Evolutionary conservation across 2,888 invertebrate species (phyloP), one percentile per base, ranked within the genome.

Genomic region (Caradrina clavipalpis): DNA sequence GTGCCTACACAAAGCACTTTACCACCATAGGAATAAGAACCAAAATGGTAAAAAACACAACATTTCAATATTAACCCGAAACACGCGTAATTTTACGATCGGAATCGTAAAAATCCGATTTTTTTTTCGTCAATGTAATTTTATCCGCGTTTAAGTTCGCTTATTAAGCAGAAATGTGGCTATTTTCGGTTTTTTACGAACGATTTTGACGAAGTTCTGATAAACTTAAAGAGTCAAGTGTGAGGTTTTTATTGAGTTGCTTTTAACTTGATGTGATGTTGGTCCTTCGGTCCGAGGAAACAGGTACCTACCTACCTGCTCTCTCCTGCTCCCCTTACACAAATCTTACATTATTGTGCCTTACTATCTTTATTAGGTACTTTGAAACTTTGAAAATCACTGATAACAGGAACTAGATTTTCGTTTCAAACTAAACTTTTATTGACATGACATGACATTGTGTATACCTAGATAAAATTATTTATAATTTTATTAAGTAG

Each of bases 91-190:
- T 75, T 85, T 87, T 86, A 87, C 80, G 85, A 83, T 69, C 70
- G 21, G 50, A 80, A 73, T 84, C 86, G 80, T 86, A 84, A 84
- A 84, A 76, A 65, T 67, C 21, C 62, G 78, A 77, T 77, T 81
- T 83, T 82, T 83, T 84, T 80, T 84, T 69, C 72, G 54, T 74
- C 81, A 69, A 83, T 83, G 83, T 84, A 80, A 83, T 85, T 86
- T 87, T 83, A 84, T 86, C 65, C 56, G 72, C 73, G 67, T 80
- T 86, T 83, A 86, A 83, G 75, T 83, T 82, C 70, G 73, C 78
- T 86, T 83, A 82, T 81, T 84, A 81, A 82, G 77, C 80, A 63
- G 76, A 81, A 61, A 81, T 82, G 78, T 73, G 76, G 75, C 69
- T 71, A 74, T 78, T 77, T 70, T 72, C 59, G 54, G 62, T 60